Base-by-base conservation (phyloP, 2,797 vertebrate species). In the Acanthurus leucopareius region DNA sequence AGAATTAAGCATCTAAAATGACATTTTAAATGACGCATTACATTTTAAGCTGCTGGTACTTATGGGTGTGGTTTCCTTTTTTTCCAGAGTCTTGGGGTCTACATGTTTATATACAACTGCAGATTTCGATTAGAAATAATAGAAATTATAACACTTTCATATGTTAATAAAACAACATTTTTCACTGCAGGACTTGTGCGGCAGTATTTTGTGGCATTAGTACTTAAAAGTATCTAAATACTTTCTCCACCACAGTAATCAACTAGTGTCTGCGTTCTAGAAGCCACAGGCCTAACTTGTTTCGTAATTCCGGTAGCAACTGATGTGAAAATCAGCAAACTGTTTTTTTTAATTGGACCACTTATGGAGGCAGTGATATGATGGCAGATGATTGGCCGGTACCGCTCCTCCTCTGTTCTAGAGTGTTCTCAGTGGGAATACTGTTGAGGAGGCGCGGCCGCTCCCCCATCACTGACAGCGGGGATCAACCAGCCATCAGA, bases 361-460 rank as follows among this genome's bases (percentile, higher is more conserved):
- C 49, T 64, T 15, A 0, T 9, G 0, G 19, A 54, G 20, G 44
- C 45, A 28, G 64, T 3, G n/a, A 15, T 7, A 8, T 25, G 54
- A 17, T 9, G 54, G 20, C 19, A 52, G 60, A 0, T 71, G 91
- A 92, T 93, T 93, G 92, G 92, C 42, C 79, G n/a, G 47, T 32
- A 0, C 47, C 35, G 73, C 80, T 85, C 62, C 78, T 80, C 84
- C 79, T 44, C 54, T 1, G 62, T 94, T 94, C 91, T 77, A 69
- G 93, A 94, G 73, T 49, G 70, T 94, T 94, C 92, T 79, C 38
- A 22, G 54, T 2, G 62, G 59, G 19, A 48, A 42, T 28, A 19
- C 44, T 10, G 28, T 17, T 8, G n/a, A 69, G 11, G 75, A 72
- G 79, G 71, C 9, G 73, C 73, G 44, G 76, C 76, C 58, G 49